These are phyloP conservation scores for Ophioderma brevispina DNA, from an alignment of 35 echinoderm and acorn worm genomes.

Conservation along the genomic window DNA sequence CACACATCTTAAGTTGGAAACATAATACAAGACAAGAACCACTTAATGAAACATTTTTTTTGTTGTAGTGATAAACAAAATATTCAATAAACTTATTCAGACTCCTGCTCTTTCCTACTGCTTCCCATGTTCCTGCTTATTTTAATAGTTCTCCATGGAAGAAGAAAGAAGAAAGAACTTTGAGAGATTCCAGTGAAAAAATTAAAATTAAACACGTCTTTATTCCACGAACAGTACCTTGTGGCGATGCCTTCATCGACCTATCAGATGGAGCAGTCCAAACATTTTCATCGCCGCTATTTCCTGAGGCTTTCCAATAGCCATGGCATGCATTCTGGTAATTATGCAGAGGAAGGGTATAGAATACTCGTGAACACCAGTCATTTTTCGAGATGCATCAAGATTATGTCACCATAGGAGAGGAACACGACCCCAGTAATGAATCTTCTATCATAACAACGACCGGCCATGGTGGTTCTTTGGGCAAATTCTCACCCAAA, in stretches of 20 bases:
- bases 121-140: too few relatives aligned
- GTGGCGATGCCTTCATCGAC: neutral
- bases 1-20: too few relatives aligned
- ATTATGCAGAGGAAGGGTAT: neutral
- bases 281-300: neutral
- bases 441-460: neutral
- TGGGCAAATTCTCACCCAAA: neutral
- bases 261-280: neutral
- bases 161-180: too few relatives aligned
- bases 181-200: too few relatives aligned
- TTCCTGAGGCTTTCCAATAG: neutral
- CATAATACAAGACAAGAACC: too few relatives aligned
- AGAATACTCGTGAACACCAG: neutral
- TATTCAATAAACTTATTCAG: too few relatives aligned
- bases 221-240: neutral
- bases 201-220: too few relatives aligned
- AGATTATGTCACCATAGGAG: neutral
- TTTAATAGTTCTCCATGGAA: too few relatives aligned
- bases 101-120: too few relatives aligned
- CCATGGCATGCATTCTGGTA: neutral
- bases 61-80: too few relatives aligned
- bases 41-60: too few relatives aligned
- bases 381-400: neutral
- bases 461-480: neutral
- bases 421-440: neutral